Base-by-base conservation (phyloP, 2,113 vertebrate genomes). In the Crotalus horridus region DNA sequence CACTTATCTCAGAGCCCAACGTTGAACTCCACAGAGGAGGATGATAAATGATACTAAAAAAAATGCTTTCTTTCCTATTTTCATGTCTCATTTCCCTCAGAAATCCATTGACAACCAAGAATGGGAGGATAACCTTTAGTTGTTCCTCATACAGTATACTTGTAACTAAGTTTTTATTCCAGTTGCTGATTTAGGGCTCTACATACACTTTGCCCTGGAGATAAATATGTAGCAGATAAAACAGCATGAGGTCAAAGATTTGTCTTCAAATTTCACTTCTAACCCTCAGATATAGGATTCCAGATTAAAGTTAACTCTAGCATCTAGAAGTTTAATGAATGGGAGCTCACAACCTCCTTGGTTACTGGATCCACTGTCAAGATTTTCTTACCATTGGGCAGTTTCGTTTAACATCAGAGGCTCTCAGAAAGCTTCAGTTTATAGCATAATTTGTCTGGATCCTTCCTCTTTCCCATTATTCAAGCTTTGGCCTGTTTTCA, bases 91-190 rank as follows among this genome's bases (percentile, higher is more conserved):
- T 54, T 92, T 93, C 39, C 6, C 90, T 93, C 54, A 59, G 46
- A 55, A 93, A 93, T 93, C 51, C 92, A 58, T 81, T 64, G 56
- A 29, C 85, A 3, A 0, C 59, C 90, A 81, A 64, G 91, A 69
- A 93, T 39, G 89, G 93, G 56, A 4, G 87, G 93, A 6, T 39
- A 10, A 15, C 21, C 24, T 17, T 91, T 43, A 39, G 74, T 81
- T 53, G 86, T 88, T 29, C 51, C 2, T 24, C 58, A 88, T 54
- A 69, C 13, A 69, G 2, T 69, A 53, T 12, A 33, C 12, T 88
- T 61, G 26, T 91, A 87, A 9, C 69, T 86, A 93, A 59, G 9
- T 87, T 88, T 92, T 88, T 24, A 69, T 92, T 92, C 58, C 56
- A n/a, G 86, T 17, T 43, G 53, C 29, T 43, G 53, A 74, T 55